A percentile compares a stretch with the other conserved stretches of the same genome.
phyloP scores from a whole-genome alignment of 1,140 invertebrate genomes.

The Antheraea mylitta region DNA sequence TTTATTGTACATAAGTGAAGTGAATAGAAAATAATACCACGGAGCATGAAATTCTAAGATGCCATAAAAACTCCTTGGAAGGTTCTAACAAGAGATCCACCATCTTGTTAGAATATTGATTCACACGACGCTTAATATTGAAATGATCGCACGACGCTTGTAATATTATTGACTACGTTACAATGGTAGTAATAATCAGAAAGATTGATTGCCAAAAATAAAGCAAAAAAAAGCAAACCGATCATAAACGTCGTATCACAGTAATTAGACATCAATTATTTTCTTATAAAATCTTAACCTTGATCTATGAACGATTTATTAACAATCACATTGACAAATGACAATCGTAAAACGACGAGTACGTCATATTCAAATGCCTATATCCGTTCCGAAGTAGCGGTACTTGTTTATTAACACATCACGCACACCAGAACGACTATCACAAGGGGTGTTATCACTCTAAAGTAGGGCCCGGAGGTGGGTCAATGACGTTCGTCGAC shows the following conservation, averaged over 20 bases:
- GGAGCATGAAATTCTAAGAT: too few species aligned
- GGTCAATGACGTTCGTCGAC: slow-evolving; percentile 75
- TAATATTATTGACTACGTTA: too few species aligned
- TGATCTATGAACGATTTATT: background rate
- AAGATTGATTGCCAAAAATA: too few species aligned
- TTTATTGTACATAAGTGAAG: too few species aligned
- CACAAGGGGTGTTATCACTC: slow-evolving; percentile 65
- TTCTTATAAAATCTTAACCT: background rate
- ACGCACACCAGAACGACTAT: slow-evolving; percentile 30
- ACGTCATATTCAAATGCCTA: background rate
- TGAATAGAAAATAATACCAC: too few species aligned
- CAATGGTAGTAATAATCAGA: too few species aligned
- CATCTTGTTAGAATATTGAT: too few species aligned
- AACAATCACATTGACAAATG: slow-evolving; percentile 2
- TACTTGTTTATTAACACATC: background rate
- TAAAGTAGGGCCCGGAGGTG: slow-evolving; percentile 66
- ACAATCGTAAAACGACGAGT: background rate
- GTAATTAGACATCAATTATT: background rate
- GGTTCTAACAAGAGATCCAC: too few species aligned
- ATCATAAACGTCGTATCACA: background rate
- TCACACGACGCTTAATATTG: too few species aligned
- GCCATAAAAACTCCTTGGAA: too few species aligned
- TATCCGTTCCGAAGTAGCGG: background rate
- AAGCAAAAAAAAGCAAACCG: too few species aligned
- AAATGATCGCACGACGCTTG: too few species aligned